Conservation (phyloP, 2,113 vertebrate genomes). For the Etheostoma spectabile region DNA sequence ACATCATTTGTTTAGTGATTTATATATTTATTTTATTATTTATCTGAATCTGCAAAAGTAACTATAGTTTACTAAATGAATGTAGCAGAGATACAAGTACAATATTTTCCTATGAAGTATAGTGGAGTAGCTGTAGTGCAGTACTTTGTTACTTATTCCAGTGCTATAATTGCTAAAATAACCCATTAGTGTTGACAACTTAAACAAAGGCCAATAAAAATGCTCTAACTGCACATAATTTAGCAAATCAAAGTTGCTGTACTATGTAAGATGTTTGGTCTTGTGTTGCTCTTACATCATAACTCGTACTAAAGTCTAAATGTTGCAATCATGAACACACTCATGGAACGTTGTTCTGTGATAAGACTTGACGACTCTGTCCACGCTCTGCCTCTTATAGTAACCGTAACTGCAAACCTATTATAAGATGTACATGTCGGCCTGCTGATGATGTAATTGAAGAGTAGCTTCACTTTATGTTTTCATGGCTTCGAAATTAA, state of each 20-base stretch:
- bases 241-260: neutral
- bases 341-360: neutral
- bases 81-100: neutral
- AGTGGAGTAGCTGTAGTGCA: neutral
- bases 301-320: neutral
- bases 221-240: neutral
- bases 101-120: neutral
- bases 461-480: constrained; percentile 54
- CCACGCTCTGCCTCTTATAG: constrained; percentile 34
- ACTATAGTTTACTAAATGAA: neutral
- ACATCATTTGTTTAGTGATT: neutral
- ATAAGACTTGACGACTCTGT: constrained; percentile 17
- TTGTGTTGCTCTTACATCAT: neutral
- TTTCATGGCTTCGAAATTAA: constrained; percentile 71
- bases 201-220: neutral
- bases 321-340: neutral
- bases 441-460: constrained; percentile 65
- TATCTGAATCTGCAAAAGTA: neutral
- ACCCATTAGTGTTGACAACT: neutral
- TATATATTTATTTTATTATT: neutral
- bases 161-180: neutral
- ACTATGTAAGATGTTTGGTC: neutral
- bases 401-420: constrained; percentile 26
- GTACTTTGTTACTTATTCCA: neutral
- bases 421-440: constrained; percentile 48